Conservation (phyloP, 2,113 vertebrate species). For the Aldabrachelys gigantea region DNA sequence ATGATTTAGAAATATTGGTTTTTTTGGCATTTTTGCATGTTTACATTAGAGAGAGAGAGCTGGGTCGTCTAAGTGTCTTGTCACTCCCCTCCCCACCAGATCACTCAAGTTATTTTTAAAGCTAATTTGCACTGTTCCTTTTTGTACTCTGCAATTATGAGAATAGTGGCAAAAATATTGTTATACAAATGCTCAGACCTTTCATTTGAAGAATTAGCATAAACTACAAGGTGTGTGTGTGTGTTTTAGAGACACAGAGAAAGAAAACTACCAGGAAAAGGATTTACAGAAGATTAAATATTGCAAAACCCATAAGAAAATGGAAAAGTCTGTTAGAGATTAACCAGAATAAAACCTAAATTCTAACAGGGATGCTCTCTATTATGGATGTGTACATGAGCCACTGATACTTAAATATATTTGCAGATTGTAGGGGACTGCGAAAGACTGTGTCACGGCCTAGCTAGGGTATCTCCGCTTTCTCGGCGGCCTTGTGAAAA, state of each 20-base stretch:
- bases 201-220: not conserved
- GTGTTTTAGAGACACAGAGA: no score
- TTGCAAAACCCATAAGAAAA: not conserved
- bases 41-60: not conserved
- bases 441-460: no score
- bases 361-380: not conserved
- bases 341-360: not conserved
- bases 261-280: not conserved
- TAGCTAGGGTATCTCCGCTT: no score
- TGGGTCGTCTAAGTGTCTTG: constrained; percentile 11
- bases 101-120: constrained; percentile 58
- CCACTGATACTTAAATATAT: not conserved
- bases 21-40: constrained; percentile 53
- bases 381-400: not conserved
- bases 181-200: not conserved
- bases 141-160: not conserved
- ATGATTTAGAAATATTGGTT: constrained; percentile 49
- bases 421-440: not conserved
- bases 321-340: not conserved
- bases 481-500: no score
- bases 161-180: not conserved
- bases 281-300: not conserved
- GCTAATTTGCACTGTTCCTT: constrained; percentile 17
- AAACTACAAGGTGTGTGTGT: not conserved
- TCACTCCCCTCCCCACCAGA: constrained; percentile 34